Evolutionary conservation across 2,113 vertebrate genomes (phyloP).

Genomic region (Herpetotheres cachinnans): DNA sequence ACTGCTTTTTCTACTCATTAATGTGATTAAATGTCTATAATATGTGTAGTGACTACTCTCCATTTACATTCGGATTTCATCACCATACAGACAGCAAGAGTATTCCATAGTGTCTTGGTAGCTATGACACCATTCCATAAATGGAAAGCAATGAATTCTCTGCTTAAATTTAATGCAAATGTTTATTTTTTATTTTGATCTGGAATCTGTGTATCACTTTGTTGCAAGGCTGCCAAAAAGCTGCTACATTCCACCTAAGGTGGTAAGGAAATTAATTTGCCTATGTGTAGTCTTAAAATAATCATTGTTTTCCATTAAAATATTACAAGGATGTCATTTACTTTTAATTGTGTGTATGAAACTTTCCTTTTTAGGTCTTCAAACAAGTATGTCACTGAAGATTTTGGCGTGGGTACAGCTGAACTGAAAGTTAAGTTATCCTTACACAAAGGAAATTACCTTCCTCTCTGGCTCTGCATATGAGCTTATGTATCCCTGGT

Average conservation of each 20-base stretch:
- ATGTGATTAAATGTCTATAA: neutral
- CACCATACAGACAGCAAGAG: neutral
- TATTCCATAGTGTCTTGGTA: neutral
- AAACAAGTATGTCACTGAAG: neutral
- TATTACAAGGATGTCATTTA: neutral
- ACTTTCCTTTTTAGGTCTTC: neutral
- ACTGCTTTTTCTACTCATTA: neutral
- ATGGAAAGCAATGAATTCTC: neutral
- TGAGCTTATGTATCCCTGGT: neutral
- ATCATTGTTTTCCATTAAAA: neutral
- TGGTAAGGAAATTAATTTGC: neutral
- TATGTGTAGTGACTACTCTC: neutral
- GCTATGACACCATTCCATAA: neutral
- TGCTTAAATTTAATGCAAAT: neutral
- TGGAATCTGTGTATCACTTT: neutral
- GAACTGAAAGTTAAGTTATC: neutral
- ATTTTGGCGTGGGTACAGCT: neutral
- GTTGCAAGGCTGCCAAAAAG: neutral
- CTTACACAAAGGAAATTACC: neutral
- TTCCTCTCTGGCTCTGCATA: neutral
- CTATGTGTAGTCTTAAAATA: neutral
- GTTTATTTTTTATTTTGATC: neutral
- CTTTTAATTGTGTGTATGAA: neutral
- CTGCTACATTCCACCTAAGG: neutral
- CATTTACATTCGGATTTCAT: neutral